These are phyloP conservation scores for Antitype chi DNA, from an alignment of 2,888 invertebrate species.

Conservation along the genomic window DNA sequence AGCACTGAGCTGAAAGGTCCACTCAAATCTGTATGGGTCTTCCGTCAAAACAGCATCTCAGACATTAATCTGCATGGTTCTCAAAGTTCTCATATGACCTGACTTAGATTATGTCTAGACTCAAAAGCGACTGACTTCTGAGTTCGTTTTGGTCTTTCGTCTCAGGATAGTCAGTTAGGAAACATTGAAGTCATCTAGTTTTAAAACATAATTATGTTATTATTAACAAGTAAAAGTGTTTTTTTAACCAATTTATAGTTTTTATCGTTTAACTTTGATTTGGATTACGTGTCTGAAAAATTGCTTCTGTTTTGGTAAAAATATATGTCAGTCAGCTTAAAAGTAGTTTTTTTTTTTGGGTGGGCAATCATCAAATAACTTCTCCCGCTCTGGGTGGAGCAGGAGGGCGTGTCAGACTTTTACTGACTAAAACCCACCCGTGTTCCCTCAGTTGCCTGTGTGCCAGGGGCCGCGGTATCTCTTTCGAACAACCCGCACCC, in stretches of 20 bases:
- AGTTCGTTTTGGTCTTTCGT: neutral
- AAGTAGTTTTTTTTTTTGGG: too few relatives aligned
- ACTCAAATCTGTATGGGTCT: too few relatives aligned
- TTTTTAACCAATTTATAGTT: neutral
- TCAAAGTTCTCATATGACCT: neutral
- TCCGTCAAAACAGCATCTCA: too few relatives aligned
- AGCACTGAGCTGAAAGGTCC: too few relatives aligned
- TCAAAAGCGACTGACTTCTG: neutral
- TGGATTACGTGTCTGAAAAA: neutral
- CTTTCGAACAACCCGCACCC: too few relatives aligned
- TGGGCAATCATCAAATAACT: too few relatives aligned
- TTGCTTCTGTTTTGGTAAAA: neutral
- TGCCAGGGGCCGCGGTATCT: too few relatives aligned
- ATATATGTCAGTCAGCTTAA: neutral
- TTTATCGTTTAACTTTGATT: neutral
- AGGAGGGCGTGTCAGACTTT: too few relatives aligned
- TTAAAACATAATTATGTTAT: neutral
- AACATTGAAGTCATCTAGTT: neutral
- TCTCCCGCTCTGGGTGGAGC: too few relatives aligned
- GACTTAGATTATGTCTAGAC: neutral
- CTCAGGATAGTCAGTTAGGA: neutral
- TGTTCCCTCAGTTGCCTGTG: too few relatives aligned
- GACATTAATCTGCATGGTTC: neutral
- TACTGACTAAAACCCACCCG: too few relatives aligned
- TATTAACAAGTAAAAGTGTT: neutral